Percentiles rank a stretch among this genome's conserved stretches.
These are phyloP conservation scores for Papilio machaon DNA, from an alignment of 1,140 invertebrate genomes.

Conservation along the genomic window DNA sequence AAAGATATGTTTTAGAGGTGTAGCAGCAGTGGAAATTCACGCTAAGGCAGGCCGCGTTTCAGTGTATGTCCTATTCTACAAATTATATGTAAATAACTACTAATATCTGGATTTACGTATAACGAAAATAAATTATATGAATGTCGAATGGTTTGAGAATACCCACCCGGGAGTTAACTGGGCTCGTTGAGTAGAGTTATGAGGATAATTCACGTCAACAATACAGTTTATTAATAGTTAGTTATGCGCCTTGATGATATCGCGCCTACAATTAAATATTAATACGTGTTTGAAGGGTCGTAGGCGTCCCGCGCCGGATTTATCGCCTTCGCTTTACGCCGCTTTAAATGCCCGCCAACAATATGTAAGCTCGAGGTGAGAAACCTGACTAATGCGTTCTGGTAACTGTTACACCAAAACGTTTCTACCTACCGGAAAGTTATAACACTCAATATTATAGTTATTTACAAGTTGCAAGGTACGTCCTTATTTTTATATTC, in stretches of 20 bases:
- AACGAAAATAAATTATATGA: not conserved
- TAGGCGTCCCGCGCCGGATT: constrained; percentile 66
- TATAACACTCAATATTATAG: not conserved
- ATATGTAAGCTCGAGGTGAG: constrained; percentile 68
- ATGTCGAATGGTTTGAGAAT: constrained; percentile 52
- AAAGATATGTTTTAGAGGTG: too few relatives aligned
- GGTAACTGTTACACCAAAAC: not conserved
- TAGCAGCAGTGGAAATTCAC: too few relatives aligned
- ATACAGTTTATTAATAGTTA: constrained; percentile 80
- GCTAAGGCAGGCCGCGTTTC: too few relatives aligned
- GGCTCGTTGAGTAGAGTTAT: constrained; percentile 68
- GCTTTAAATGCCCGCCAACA: constrained; percentile 59
- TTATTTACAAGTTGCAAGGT: not conserved
- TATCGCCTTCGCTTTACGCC: constrained; percentile 65
- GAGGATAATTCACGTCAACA: constrained; percentile 80
- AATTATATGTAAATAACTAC: too few relatives aligned
- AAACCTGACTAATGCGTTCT: constrained; percentile 55
- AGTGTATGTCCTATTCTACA: too few relatives aligned
- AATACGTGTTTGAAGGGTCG: constrained; percentile 74
- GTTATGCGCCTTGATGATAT: constrained; percentile 78
- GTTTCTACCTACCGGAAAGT: not conserved
- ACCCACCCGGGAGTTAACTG: constrained; percentile 45
- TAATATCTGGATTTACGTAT: too few relatives aligned
- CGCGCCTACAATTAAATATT: constrained; percentile 81
- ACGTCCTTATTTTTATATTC: not conserved